Evolutionary conservation across 1,140 invertebrate species (phyloP).

Genomic region (Drosophila teissieri): DNA sequence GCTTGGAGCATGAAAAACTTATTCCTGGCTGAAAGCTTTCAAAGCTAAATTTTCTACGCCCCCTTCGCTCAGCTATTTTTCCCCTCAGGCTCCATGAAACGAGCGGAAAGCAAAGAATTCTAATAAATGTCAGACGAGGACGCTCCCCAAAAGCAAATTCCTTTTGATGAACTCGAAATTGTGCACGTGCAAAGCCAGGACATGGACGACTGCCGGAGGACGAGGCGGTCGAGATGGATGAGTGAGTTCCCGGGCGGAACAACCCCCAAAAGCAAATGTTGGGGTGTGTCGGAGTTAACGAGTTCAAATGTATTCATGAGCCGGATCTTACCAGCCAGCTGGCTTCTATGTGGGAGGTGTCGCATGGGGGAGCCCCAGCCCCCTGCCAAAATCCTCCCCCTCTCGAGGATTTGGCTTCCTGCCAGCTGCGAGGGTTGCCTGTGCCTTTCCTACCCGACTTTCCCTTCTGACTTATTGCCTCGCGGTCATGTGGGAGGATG

Average conservation of each 20-base stretch:
- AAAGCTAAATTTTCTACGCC: conserved; percentile 55
- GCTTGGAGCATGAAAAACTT: conserved; percentile 46
- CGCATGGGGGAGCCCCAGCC: conserved; percentile 22
- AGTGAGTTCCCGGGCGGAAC: conserved; percentile 33
- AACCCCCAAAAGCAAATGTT: conserved; percentile 57
- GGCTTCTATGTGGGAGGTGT: conserved; percentile 44
- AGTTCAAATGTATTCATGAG: conserved; percentile 84
- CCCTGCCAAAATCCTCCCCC: conserved; percentile 2
- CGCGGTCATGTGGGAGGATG: conserved; percentile 36
- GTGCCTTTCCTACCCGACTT: conserved; percentile 2
- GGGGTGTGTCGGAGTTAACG: conserved; percentile 76
- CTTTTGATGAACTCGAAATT: conserved; percentile 81
- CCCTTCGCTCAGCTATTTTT: background rate
- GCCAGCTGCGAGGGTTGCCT: conserved; percentile 58
- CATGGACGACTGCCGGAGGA: background rate
- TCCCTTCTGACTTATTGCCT: conserved; percentile 69
- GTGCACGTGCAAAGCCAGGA: conserved; percentile 76
- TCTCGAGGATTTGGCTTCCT: conserved; percentile 52
- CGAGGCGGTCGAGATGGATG: conserved; percentile 15
- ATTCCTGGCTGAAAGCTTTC: conserved; percentile 69
- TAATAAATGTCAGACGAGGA: conserved; percentile 74
- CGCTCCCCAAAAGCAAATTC: conserved; percentile 67
- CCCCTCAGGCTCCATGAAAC: background rate
- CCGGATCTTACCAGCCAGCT: conserved; percentile 69
- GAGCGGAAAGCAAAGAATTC: conserved; percentile 61